Base-by-base conservation (phyloP, 2,797 vertebrate species). In the Centroberyx gerrardi region DNA sequence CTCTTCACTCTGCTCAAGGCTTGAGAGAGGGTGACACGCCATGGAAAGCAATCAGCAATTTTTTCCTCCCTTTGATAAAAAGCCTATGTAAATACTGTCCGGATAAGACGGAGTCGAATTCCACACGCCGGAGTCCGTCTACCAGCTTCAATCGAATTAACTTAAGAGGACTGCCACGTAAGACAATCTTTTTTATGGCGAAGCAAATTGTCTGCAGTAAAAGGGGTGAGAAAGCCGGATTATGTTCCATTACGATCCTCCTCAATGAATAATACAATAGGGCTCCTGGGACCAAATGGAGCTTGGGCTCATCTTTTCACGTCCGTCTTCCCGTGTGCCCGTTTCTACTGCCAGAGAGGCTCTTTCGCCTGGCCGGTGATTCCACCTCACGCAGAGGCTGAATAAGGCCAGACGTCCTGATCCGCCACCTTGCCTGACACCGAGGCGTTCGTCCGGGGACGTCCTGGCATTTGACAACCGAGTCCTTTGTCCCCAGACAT, bases 201-300 rank as follows among this genome's bases (percentile, higher is more conserved):
- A 10, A 54, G 59, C 71, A 82, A 84, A 88, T 80, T 66, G 74
- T 84, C 81, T 80, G 73, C 77, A 70, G 82, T 86, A 84, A 86
- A 86, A 85, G 27, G 68, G 69, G 61, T 63, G 75, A 86, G 70
- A 76, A 80, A 78, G 74, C 66, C 71, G 82, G 75, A 89, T 89
- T 85, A 86, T 82, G 75, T 79, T 86, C 73, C 77, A 87, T 88
- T 88, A 80, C 27, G 14, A 80, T 70, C 66, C 68, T 62, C 61
- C 62, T 85, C 77, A 61, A 85, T 88, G 85, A 89, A 91, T 91
- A 82, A 86, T 86, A 85, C 87, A 90, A 80, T 67, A 72, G 82
- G 74, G n/a, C 88, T 81, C 66, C 67, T 0, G 22, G 70, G 85
- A 87, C 78, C 80, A 74, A 79, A 86, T 82, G 76, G 81, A 86